Evolutionary conservation across 2,113 vertebrate species (phyloP), one percentile per base, ranked within the genome.

Genomic region (Poeciliopsis turrubarensis): DNA sequence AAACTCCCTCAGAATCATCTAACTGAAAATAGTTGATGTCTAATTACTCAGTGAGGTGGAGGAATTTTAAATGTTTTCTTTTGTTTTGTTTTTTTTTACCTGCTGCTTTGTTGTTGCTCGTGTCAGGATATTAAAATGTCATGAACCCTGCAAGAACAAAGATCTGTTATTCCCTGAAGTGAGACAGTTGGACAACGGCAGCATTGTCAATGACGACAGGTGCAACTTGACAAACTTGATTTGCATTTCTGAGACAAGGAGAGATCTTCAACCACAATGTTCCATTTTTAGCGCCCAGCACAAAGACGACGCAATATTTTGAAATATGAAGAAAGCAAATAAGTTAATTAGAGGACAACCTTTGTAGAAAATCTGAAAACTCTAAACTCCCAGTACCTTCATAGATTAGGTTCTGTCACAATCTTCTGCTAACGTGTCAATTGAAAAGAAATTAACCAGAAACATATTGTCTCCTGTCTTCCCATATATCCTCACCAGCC

Each of bases 171-270:
- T 69, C 80, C 44, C 71, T 54, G 13, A 84, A 51, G 41, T 51
- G 32, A 57, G 47, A 37, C 75, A 70, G 68, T n/a, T 47, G 29
- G 25, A 75, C 5, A 62, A 60, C 41, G 37, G 12, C 51, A 27
- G 26, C 57, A 29, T 32, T 81, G 67, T 72, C 73, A 72, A 1
- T 75, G 67, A 63, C 19, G 75, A 74, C 79, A 60, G 69, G 74
- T 61, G 67, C 27, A 41, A 75, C 78, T 71, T 65, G 75, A 83
- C 73, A 72, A 72, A 85, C 77, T 66, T 63, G 82, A 85, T 82
- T 75, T 41, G 68, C 10, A 34, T 72, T 73, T 81, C 37, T 34
- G 26, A 27, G 10, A 31, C 31, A 31, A 8, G 39, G 26, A 3
- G 5, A 68, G 54, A 70, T 57, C 37, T 61, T 66, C 4, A 57